Percentiles rank a stretch among this genome's conserved stretches.
Conservation (phyloP, 2,113 vertebrate species). For the Pteropus alecto region DNA sequence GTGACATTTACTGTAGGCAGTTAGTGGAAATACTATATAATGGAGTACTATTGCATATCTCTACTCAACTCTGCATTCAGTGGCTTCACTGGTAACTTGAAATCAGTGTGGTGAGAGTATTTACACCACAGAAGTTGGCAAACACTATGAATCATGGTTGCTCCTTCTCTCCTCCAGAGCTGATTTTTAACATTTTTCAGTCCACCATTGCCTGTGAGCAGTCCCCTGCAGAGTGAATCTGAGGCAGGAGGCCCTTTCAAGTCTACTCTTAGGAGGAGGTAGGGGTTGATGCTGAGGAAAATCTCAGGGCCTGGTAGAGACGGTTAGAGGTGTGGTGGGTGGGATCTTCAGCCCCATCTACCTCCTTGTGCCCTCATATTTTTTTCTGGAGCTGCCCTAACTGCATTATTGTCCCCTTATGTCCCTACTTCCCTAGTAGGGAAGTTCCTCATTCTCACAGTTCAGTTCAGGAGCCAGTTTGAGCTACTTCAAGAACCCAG, state of each 20-base stretch:
- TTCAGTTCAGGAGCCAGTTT: neutral
- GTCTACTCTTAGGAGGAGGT: neutral
- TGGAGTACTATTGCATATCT: neutral
- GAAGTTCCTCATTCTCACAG: neutral
- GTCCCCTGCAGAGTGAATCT: neutral
- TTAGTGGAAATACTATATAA: accelerated
- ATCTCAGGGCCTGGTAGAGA: neutral
- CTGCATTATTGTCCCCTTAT: neutral
- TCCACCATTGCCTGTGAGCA: neutral
- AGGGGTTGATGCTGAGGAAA: neutral
- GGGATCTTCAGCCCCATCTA: neutral
- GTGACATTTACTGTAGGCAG: neutral
- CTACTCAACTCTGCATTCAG: too few relatives aligned
- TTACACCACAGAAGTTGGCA: neutral
- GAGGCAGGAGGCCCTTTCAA: neutral
- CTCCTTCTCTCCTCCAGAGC: neutral
- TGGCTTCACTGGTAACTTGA: neutral
- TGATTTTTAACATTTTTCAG: neutral
- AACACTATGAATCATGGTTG: neutral
- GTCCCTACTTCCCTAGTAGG: neutral
- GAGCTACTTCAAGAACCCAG: neutral
- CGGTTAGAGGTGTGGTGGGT: neutral
- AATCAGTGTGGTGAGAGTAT: neutral
- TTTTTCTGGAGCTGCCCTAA: neutral
- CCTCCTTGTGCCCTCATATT: neutral